Evolutionary conservation across 2,888 invertebrate genomes (phyloP).

Genomic region (Pyralis farinalis): DNA sequence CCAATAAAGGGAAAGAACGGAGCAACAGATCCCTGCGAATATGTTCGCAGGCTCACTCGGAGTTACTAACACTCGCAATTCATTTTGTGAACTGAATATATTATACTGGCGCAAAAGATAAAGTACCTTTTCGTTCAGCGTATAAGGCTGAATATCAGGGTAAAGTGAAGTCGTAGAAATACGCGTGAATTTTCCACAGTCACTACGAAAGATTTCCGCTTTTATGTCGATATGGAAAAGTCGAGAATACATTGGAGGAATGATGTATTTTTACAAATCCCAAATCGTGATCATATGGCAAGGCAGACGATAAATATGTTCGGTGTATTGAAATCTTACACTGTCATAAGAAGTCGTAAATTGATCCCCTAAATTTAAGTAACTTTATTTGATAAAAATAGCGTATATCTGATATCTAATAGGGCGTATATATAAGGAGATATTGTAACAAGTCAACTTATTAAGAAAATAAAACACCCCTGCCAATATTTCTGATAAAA

Average conservation of each 20-base stretch:
- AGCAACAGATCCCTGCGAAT: constrained; percentile 78
- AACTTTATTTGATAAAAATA: constrained; percentile 44
- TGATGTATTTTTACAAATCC: constrained; percentile 59
- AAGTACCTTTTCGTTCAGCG: constrained; percentile 45
- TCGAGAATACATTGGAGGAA: constrained; percentile 32
- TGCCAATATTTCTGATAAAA: too few relatives aligned
- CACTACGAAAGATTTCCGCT: constrained; percentile 40
- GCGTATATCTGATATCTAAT: too few relatives aligned
- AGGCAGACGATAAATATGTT: constrained; percentile 67
- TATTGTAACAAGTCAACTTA: too few relatives aligned
- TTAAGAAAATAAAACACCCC: too few relatives aligned
- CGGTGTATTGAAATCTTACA: constrained; percentile 71
- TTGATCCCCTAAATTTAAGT: constrained; percentile 53
- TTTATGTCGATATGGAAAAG: constrained; percentile 35
- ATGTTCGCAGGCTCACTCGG: constrained; percentile 78
- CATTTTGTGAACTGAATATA: constrained; percentile 80
- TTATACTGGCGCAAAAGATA: constrained; percentile 56
- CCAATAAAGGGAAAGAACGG: constrained; percentile 68
- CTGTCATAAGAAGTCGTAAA: constrained; percentile 65
- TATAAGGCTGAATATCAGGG: constrained; percentile 55
- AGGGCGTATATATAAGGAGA: too few relatives aligned
- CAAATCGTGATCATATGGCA: constrained; percentile 67
- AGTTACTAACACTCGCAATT: constrained; percentile 80
- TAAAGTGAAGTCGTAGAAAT: constrained; percentile 52
- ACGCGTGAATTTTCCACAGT: constrained; percentile 44